Evolutionary conservation across 2,797 vertebrate species (phyloP), one percentile per base, ranked within the genome.

Genomic region (Ambastaia sidthimunki): DNA sequence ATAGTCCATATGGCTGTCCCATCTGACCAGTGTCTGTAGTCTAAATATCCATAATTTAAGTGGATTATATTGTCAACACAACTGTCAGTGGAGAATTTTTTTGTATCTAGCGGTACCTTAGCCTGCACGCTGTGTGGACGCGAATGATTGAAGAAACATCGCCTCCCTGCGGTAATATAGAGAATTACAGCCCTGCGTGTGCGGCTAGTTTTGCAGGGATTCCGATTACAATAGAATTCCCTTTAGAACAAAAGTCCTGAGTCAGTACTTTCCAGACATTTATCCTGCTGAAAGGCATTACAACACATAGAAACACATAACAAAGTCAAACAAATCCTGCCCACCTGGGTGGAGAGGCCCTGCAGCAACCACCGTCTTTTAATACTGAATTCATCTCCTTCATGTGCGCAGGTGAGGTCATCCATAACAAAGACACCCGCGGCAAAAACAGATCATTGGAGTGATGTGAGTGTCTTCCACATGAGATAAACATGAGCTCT

Each of bases 11-110:
- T 74, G 69, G 78, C 54, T 81, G 74, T 81, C 76, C 75, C 63
- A 76, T 74, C 70, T 77, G 78, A 82, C 71, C 70, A 82, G 57
- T 71, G 75, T 81, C 76, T 81, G 80, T 71, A 75, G 76, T 82
- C 71, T 84, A 78, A 84, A 87, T 85, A 85, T 76, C 71, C 75
- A 84, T 80, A 85, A 84, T 41, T 84, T 76, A 74, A 80, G 57
- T 76, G 71, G 78, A 84, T 85, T 85, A 84, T 84, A 78, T 85
- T 85, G 80, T 84, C 82, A 83, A 83, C 86, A 84, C 74, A 83
- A 80, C 67, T 79, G 78, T 73, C 76, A 78, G 65, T 74, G 55
- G 37, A 77, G 71, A 66, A 76, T 74, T 82, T 84, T 25, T 54
- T 78, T 59, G n/a, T 41, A 16, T 57, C 28, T 37, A 65, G 74